Evolutionary conservation across 1,140 invertebrate genomes (phyloP), one percentile per base, ranked within the genome.

Genomic region (Magallana ariakensis): DNA sequence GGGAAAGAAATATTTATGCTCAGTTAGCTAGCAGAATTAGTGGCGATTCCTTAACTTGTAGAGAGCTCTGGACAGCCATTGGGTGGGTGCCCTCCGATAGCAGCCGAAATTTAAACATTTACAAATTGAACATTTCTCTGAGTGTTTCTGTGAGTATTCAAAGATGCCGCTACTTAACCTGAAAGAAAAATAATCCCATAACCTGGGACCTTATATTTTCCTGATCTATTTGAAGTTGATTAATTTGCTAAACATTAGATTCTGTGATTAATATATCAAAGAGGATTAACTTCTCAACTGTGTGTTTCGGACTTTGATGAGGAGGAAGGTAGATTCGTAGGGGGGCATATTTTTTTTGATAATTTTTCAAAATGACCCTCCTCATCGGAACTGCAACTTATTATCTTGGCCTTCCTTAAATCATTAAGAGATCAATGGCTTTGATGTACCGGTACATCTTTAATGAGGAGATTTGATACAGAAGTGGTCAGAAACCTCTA

Each of bases 231-330:
- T 75, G 66, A 75, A 75, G 66, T 75, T 75, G 66, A 75, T 75
- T 75, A 75, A 75, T 75, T 19, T 26, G 33, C 6, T 60, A 60
- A 60, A 60, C 58, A 60, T 13, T 60, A 60, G 58, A 60, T 60
- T 60, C 66, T 75, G 66, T 75, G 66, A 75, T 75, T 75, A 75
- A 75, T 15, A 75, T 75, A 75, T 75, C 66, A 75, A 75, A 75
- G 66, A 75, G 19, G 66, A 75, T 75, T 75, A 75, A 33, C 66
- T 33, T 75, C 22, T 13, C 13, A 0, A 0, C 26, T 46, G 33
- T 26, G 13, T 13, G 13, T 9, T 75, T 46, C 13, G 22, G 66
- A 75, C 66, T 75, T 75, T 75, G 66, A 75, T 75, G 66, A 19
- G 22, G 66, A 75, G 66, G 22, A 75, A 75, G 10, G 22, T 75